A percentile compares a stretch with the other conserved stretches of the same genome.
These are phyloP conservation scores for Cichlasoma orientale DNA, from an alignment of 2,797 vertebrate species.

Conservation along the genomic window DNA sequence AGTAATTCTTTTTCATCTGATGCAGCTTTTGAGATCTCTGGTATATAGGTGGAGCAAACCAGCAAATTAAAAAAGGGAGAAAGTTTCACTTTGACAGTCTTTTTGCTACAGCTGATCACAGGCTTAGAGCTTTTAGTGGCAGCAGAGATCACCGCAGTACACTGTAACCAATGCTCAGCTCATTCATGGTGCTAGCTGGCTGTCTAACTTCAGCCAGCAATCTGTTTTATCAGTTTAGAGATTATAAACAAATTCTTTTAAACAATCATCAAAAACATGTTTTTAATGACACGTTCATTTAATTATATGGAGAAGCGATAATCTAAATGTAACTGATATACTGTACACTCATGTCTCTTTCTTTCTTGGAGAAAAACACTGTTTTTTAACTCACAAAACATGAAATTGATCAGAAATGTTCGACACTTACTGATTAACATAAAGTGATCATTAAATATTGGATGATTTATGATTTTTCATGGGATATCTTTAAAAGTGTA, in stretches of 20 bases:
- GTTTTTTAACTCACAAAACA: background rate
- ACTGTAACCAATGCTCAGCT: background rate
- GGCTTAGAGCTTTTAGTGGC: background rate
- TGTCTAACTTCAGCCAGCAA: background rate
- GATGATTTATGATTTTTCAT: background rate
- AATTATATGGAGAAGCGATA: background rate
- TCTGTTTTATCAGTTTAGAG: background rate
- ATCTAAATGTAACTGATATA: background rate
- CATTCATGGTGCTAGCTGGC: background rate
- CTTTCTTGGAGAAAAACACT: background rate
- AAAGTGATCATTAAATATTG: background rate
- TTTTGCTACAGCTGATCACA: background rate
- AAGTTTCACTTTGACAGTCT: background rate
- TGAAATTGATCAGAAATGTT: background rate
- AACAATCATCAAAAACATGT: background rate
- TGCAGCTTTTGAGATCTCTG: background rate
- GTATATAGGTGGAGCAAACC: slow-evolving; percentile 1
- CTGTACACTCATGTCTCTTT: background rate
- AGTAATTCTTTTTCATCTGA: background rate
- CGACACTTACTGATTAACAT: background rate
- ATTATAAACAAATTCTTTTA: background rate
- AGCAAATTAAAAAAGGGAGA: background rate
- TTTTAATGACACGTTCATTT: background rate
- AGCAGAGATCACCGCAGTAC: background rate
- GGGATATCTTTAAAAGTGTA: background rate